Base-by-base conservation (phyloP, 23 tunicate genomes). In the Halocynthia roretzi region DNA sequence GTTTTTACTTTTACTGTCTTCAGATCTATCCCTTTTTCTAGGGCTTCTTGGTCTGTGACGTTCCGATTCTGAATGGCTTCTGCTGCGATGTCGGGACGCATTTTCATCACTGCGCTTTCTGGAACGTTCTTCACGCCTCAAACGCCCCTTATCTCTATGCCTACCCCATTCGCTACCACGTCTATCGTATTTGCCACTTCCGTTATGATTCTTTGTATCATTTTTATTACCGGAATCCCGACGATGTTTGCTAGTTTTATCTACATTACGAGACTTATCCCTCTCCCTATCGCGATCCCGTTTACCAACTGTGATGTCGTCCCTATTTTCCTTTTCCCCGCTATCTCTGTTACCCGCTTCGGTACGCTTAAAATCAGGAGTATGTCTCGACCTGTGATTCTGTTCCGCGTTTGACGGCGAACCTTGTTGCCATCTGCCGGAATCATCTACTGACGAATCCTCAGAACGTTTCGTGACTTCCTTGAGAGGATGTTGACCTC, bases 401-500 rank as follows among this genome's bases (percentile, higher is more conserved):
- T 14, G 49, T 62, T 78, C 84, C 71, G 63, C 9, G 22, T 81
- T 52, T 15, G 87, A 77, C 51, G 77, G 55, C 6, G 90, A 81
- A 10, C 57, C 60, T 48, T 80, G 85, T 53, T 64, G 84, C 98
- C 98, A 86, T 12, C 75, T 63, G 14, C 78, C 78, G 19, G 68
- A 52, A 14, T 61, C 68, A 2, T 68, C 72, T 19, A 23, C 72
- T 17, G 68, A 62, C 15, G 76, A 53, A 8, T 20, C 76, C 15
- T 19, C 62, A 49, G 71, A 57, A 10, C 71, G 23, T 7, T 40
- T 53, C 10, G 72, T 79, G 54, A 71, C 87, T 0, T 72, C 77
- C 50, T 77, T 54, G n/a, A 83, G 53, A 52, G 90, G 81, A 6
- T 77, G 85, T 50, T 86, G 86, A 12, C 86, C 97, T 52, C 92